A percentile compares a stretch with the other conserved stretches of the same genome.
Conservation (phyloP, 2,113 vertebrate species). For the Siniperca knerii region DNA sequence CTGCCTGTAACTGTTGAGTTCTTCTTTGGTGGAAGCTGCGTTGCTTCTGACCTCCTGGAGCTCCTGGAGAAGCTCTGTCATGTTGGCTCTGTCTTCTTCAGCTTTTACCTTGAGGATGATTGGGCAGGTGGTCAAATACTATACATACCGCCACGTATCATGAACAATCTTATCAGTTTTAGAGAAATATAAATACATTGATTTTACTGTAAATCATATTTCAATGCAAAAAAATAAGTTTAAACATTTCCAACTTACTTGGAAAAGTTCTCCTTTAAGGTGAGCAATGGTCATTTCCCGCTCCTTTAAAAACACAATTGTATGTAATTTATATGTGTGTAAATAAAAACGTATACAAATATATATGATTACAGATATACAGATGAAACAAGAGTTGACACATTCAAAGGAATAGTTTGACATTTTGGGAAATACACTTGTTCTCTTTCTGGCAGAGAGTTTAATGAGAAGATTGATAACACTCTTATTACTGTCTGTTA, state of each 20-base stretch:
- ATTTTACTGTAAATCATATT: background rate
- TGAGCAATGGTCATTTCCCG: conserved; percentile 86
- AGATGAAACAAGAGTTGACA: background rate
- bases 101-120: conserved; percentile 56
- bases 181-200: background rate
- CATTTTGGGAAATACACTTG: background rate
- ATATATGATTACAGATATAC: background rate
- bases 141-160: background rate
- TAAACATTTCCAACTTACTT: conserved; percentile 77
- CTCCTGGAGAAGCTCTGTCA: conserved; percentile 78
- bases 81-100: conserved; percentile 50
- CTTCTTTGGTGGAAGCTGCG: conserved; percentile 85
- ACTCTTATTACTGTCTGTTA: background rate
- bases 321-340: background rate
- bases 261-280: conserved; percentile 87
- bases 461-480: background rate
- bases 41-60: conserved; percentile 80
- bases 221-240: background rate
- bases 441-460: background rate
- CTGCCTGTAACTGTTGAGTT: conserved; percentile 85
- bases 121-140: background rate
- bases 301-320: conserved; percentile 80
- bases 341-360: background rate
- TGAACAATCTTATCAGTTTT: background rate
- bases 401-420: background rate